Evolutionary conservation across 2,888 invertebrate species (phyloP).

Genomic region (Hyalella azteca): DNA sequence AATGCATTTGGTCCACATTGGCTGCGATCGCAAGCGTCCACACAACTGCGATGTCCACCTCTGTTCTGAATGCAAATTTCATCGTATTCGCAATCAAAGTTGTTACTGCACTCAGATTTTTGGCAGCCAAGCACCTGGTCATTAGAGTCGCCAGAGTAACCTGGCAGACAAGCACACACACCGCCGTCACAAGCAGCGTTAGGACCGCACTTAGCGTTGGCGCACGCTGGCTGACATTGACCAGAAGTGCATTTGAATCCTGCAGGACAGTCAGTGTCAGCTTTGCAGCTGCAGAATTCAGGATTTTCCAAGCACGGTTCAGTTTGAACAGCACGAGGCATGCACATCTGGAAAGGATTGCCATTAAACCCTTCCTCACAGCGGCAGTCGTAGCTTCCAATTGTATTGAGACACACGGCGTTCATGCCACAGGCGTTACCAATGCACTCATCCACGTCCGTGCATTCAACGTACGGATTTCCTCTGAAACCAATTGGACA

Average conservation of each 20-base stretch:
- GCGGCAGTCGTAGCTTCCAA: constrained; percentile 86
- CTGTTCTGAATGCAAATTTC: constrained; percentile 79
- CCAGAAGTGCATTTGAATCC: constrained; percentile 59
- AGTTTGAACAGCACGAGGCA: constrained; percentile 42
- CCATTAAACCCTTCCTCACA: constrained; percentile 82
- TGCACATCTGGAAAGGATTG: constrained; percentile 84
- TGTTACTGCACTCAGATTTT: constrained; percentile 78
- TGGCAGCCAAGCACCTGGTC: constrained; percentile 75
- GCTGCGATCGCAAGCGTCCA: constrained; percentile 83
- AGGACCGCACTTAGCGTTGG: constrained; percentile 78
- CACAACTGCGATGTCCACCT: constrained; percentile 72
- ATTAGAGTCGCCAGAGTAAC: constrained; percentile 77
- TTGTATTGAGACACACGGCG: constrained; percentile 87
- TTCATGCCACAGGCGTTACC: constrained; percentile 67
- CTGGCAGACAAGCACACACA: constrained; percentile 79
- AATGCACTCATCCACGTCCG: constrained; percentile 62
- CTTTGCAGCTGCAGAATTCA: constrained; percentile 55
- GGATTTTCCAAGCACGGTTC: constrained; percentile 49
- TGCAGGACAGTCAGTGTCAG: constrained; percentile 59
- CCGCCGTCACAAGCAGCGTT: constrained; percentile 81
- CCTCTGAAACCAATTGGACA: constrained; percentile 84
- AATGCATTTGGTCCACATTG: constrained; percentile 90
- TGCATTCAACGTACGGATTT: constrained; percentile 83
- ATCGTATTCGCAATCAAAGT: constrained; percentile 79
- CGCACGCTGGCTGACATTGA: constrained; percentile 58